A percentile compares a stretch with the other conserved stretches of the same genome.
phyloP scores from a whole-genome alignment of 2,113 vertebrate species.

The Psilopogon haemacephalus region DNA sequence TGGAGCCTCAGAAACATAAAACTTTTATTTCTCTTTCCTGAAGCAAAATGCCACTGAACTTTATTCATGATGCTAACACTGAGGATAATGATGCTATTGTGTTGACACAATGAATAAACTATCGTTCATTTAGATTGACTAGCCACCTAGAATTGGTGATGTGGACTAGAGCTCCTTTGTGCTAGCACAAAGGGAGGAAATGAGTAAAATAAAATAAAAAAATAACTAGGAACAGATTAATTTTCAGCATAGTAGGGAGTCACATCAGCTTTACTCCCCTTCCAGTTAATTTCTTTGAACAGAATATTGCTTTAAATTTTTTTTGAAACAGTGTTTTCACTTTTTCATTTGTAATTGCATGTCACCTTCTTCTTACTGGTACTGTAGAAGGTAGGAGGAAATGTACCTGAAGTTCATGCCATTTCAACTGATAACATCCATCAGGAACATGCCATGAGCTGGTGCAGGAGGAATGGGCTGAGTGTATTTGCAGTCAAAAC shows the following conservation, averaged over 20 bases:
- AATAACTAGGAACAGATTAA: not conserved
- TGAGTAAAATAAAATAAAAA: not conserved
- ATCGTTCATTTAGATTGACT: not conserved
- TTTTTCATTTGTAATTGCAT: not conserved
- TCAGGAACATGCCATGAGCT: accelerated
- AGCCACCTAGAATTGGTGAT: not conserved
- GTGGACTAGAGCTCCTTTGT: not conserved
- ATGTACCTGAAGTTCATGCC: not conserved
- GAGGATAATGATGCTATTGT: not conserved
- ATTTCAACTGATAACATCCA: not conserved
- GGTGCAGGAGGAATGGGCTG: not conserved
- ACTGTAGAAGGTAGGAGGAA: not conserved
- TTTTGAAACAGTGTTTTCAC: not conserved
- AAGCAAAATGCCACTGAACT: not conserved
- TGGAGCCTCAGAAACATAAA: slow-evolving; percentile 10
- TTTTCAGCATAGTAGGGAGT: not conserved
- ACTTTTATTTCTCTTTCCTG: not conserved
- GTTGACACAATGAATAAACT: not conserved
- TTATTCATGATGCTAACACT: not conserved
- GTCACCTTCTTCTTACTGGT: not conserved
- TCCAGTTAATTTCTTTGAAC: not conserved
- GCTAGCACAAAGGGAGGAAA: not conserved
- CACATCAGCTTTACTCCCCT: not conserved
- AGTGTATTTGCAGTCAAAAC: not conserved
- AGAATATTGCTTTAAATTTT: not conserved